Evolutionary conservation across 2,797 vertebrate species (phyloP), one percentile per base, ranked within the genome.

Genomic region (Poeciliopsis paucimaculata): DNA sequence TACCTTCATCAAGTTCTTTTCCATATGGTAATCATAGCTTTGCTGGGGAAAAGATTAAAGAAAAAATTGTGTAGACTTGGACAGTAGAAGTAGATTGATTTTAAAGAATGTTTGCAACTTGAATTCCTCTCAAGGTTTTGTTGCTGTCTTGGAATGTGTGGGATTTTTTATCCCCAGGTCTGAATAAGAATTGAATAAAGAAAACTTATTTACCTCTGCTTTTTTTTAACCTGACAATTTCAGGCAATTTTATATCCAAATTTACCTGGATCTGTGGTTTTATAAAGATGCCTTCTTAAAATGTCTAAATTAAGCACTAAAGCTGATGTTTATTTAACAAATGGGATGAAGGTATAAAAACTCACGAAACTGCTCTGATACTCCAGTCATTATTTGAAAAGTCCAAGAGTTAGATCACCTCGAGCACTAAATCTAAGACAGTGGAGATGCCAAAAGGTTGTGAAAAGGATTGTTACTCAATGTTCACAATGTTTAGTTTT

Each of bases 1-100:
- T 62, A 46, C 80, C 81, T 76, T 78, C 76, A 60, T 78, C 39
- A 20, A 5, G 57, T 77, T 78, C 15, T 70, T 39, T 85, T 84
- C 73, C 13, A 34, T 68, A 23, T 34, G 23, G 10, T 78, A 79
- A 89, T 80, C 72, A 26, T 51, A 72, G 47, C 49, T 12, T 39
- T 2, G 10, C 64, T 53, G 62, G 53, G n/a, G 74, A 77, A 47
- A 66, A 28, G 45, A 41, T 5, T 74, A 41, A 3, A 55, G 60
- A 0, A 64, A 72, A 70, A 45, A 2, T 5, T 46, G n/a, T 28
- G 8, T 11, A 77, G 34, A 80, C 46, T 23, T 76, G 31, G 18
- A 28, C 26, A 47, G 31, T 8, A 3, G 66, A 73, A 64, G 66
- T 39, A 72, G 11, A 62, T 73, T 68, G 66, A 68, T 70, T 20